phyloP scores from a whole-genome alignment of 2,797 vertebrate genomes.

The Amazona ochrocephala region DNA sequence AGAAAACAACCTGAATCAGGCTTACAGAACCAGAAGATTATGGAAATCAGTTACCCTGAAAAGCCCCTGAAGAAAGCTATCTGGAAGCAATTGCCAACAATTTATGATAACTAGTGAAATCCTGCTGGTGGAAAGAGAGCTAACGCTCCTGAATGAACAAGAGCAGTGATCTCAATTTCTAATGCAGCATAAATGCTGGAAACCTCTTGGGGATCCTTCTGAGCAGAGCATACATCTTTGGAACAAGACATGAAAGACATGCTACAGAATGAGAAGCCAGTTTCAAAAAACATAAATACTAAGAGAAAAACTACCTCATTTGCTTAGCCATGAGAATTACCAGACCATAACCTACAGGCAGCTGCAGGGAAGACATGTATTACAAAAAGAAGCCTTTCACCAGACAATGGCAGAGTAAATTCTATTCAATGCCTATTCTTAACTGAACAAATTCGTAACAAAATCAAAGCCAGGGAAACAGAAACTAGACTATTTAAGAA shows the following conservation, averaged over 20 bases:
- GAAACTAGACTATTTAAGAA: not conserved
- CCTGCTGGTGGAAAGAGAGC: not conserved
- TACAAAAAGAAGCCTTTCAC: not conserved
- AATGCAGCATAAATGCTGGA: not conserved
- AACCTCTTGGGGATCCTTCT: not conserved
- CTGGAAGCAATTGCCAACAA: not conserved
- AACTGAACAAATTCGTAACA: rapidly evolving
- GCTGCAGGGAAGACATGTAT: not conserved
- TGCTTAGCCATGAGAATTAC: not conserved
- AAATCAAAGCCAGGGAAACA: not conserved
- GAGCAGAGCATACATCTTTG: no score
- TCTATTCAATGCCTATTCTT: not conserved
- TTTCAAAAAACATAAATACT: not conserved
- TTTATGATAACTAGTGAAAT: not conserved
- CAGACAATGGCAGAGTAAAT: not conserved
- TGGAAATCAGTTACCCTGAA: not conserved
- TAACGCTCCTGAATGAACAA: not conserved
- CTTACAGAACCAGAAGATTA: not conserved
- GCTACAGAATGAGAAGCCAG: not conserved
- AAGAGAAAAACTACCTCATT: not conserved
- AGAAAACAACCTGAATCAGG: not conserved
- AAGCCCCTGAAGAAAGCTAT: not conserved
- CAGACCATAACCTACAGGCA: not conserved
- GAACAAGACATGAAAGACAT: not conserved
- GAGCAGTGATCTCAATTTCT: not conserved